phyloP scores from a whole-genome alignment of 1,140 invertebrate species.

The Hypsibius dujardini region DNA sequence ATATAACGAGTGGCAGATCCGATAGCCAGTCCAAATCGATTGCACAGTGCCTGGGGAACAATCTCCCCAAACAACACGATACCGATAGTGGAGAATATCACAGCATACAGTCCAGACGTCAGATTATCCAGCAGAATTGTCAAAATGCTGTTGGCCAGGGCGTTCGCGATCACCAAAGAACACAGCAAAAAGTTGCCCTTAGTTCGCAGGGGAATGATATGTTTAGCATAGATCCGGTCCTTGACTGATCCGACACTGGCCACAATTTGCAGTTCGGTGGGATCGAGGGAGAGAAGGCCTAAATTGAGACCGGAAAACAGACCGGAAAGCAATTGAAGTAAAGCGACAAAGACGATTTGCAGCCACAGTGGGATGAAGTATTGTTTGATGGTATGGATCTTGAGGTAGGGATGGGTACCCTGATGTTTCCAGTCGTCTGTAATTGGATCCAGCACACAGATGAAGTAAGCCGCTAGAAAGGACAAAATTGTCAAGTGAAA shows the following conservation, averaged over 20 bases:
- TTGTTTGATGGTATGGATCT: too few relatives aligned
- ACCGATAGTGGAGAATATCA: constrained; percentile 34
- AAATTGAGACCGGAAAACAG: constrained; percentile 36
- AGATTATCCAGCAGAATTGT: constrained; percentile 35
- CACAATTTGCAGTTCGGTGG: constrained; percentile 35
- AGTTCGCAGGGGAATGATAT: constrained; percentile 24
- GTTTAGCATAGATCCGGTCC: constrained; percentile 33
- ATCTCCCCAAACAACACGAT: constrained; percentile 43
- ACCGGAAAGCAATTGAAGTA: constrained; percentile 34
- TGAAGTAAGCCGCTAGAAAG: too few relatives aligned
- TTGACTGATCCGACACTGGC: constrained; percentile 28
- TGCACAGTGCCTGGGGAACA: constrained; percentile 39
- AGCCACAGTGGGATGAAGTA: constrained; percentile 32
- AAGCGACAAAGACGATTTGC: constrained; percentile 29
- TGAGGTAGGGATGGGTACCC: too few relatives aligned
- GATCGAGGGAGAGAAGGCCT: constrained; percentile 37
- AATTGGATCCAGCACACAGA: too few relatives aligned
- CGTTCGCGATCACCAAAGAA: constrained; percentile 36
- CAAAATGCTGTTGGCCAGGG: constrained; percentile 37
- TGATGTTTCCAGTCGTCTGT: too few relatives aligned
- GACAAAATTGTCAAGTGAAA: too few relatives aligned
- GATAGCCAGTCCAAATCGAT: constrained; percentile 67
- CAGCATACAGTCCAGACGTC: constrained; percentile 33
- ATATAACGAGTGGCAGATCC: constrained; percentile 63
- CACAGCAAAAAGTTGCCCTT: constrained; percentile 36